Percentiles rank a stretch among this genome's conserved stretches.
Evolutionary conservation across 2,888 invertebrate genomes (phyloP).

Genomic region (Mythimna vitellina): DNA sequence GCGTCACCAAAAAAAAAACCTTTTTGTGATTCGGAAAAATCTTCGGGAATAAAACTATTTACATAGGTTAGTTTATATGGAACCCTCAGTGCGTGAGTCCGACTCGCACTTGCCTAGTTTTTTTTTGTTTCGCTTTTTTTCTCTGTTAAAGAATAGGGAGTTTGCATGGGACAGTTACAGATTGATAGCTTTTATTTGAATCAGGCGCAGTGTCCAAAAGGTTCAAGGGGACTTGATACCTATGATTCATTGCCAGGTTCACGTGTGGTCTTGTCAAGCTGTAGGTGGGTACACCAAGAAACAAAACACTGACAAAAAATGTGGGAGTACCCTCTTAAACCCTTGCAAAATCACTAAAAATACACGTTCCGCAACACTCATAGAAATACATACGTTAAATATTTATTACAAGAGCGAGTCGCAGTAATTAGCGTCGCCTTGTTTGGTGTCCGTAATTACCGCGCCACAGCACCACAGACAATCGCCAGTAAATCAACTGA

Average conservation of each 20-base stretch:
- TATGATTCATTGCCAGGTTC: not conserved
- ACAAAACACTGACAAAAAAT: slow-evolving; percentile 25
- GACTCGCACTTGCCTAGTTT: no score
- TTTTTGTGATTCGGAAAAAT: no score
- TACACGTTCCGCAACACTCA: slow-evolving; percentile 17
- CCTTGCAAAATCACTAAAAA: slow-evolving; percentile 37
- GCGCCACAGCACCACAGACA: slow-evolving; percentile 45
- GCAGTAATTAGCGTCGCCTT: slow-evolving; percentile 56
- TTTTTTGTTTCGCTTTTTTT: no score
- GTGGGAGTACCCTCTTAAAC: slow-evolving; percentile 24
- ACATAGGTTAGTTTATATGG: no score
- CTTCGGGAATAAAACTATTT: no score
- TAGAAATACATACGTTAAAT: slow-evolving; percentile 54
- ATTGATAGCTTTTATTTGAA: no score
- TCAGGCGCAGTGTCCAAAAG: not conserved
- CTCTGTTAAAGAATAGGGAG: no score
- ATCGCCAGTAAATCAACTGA: slow-evolving; percentile 63
- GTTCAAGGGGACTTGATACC: not conserved
- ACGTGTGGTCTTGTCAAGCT: slow-evolving; percentile 21
- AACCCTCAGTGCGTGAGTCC: no score
- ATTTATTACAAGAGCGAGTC: slow-evolving; percentile 51
- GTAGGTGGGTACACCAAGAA: slow-evolving; percentile 9
- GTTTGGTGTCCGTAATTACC: slow-evolving; percentile 53
- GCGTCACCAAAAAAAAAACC: no score
- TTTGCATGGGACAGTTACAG: no score